Evolutionary conservation across 1,140 invertebrate species (phyloP).

Genomic region (Orchesella cincta): DNA sequence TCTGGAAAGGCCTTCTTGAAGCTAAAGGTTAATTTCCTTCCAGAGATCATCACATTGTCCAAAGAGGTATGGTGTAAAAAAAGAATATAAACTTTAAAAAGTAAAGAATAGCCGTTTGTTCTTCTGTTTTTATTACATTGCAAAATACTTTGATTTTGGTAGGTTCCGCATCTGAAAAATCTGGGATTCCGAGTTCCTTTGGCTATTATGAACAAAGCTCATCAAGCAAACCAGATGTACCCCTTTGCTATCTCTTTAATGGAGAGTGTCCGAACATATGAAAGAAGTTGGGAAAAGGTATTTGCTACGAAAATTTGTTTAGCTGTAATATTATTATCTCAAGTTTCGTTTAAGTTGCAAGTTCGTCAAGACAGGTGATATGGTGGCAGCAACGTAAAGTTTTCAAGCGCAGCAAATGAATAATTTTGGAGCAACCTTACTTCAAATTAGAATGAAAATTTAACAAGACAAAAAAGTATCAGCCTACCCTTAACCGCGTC

Average conservation of each 20-base stretch:
- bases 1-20: conserved; percentile 82
- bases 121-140: too few relatives aligned
- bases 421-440: too few relatives aligned
- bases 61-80: conserved; percentile 74
- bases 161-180: conserved; percentile 93
- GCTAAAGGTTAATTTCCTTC: conserved; percentile 94
- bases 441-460: too few relatives aligned
- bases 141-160: conserved; percentile 32
- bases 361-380: background rate
- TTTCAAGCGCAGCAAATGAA: too few relatives aligned
- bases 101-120: too few relatives aligned
- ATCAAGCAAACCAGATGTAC: conserved; percentile 97
- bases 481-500: too few relatives aligned
- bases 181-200: conserved; percentile 95
- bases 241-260: conserved; percentile 98
- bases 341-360: conserved; percentile 10
- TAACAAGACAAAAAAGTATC: too few relatives aligned
- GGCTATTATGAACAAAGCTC: conserved; percentile 97
- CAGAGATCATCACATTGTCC: conserved; percentile 95
- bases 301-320: conserved; percentile 44
- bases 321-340: background rate
- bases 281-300: conserved; percentile 94
- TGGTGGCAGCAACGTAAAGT: conserved; percentile 11
- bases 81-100: background rate
- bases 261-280: conserved; percentile 95